Percentiles rank a stretch among this genome's conserved stretches.
phyloP scores from a whole-genome alignment of 2,797 vertebrate species.

The Enteromius paludinosus region DNA sequence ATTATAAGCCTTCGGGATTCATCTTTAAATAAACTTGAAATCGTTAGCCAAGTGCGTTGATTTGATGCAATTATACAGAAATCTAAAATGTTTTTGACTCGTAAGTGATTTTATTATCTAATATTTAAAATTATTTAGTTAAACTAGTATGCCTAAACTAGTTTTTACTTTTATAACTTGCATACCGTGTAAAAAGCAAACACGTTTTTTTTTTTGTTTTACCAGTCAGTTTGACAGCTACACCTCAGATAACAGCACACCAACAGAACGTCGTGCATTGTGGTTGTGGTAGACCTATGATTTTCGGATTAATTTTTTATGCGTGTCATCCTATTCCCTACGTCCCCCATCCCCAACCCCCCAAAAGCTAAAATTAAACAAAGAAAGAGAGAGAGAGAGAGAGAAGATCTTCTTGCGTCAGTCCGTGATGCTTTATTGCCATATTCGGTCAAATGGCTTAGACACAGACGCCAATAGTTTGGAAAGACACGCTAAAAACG shows the following conservation, averaged over 20 bases:
- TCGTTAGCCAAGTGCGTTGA: neutral
- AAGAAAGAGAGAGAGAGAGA: neutral
- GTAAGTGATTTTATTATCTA: neutral
- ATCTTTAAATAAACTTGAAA: neutral
- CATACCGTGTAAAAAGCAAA: neutral
- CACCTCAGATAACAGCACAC: neutral
- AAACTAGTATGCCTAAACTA: neutral
- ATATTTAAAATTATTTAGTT: neutral
- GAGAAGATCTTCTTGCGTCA: neutral
- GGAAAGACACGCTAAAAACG: slow-evolving; percentile 21
- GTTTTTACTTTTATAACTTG: neutral
- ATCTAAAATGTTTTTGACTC: neutral
- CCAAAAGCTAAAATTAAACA: neutral
- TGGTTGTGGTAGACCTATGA: neutral
- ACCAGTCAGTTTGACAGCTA: neutral
- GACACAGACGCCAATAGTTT: slow-evolving; percentile 26
- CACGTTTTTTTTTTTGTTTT: neutral
- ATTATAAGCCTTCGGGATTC: neutral
- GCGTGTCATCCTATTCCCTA: neutral
- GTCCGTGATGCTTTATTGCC: neutral
- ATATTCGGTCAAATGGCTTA: slow-evolving; percentile 27
- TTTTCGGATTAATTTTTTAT: neutral
- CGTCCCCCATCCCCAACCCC: neutral
- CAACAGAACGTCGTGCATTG: neutral
- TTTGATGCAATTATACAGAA: neutral